A percentile compares a stretch with the other conserved stretches of the same genome.
Conservation (phyloP, 2,113 vertebrate genomes). For the Xerus inauris region DNA sequence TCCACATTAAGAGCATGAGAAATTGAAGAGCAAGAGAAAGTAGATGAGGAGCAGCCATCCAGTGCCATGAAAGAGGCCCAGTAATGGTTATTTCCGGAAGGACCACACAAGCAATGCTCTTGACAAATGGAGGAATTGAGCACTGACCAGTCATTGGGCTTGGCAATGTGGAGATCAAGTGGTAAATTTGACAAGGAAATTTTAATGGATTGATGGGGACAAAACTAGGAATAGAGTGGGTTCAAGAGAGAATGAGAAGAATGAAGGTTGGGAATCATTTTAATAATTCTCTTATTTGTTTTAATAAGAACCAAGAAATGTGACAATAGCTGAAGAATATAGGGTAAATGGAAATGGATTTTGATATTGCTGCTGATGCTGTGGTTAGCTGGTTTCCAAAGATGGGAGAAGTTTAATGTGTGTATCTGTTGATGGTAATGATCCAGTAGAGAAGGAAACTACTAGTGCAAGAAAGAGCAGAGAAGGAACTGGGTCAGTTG, state of each 20-base stretch:
- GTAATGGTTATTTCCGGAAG: not conserved
- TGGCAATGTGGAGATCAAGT: not conserved
- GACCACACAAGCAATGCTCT: not conserved
- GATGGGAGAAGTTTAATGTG: not conserved
- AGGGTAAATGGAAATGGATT: not conserved
- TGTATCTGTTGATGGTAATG: not conserved
- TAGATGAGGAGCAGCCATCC: not conserved
- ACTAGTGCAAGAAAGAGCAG: not conserved
- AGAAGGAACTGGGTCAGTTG: not conserved
- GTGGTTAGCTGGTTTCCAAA: not conserved
- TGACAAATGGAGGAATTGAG: not conserved
- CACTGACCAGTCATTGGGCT: not conserved
- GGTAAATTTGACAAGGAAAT: not conserved
- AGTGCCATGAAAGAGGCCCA: not conserved
- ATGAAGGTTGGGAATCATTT: not conserved
- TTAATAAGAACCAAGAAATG: not conserved
- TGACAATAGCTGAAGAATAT: no score
- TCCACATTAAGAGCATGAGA: not conserved
- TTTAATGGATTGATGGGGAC: not conserved
- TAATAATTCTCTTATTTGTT: not conserved
- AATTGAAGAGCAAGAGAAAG: not conserved
- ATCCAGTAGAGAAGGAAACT: not conserved
- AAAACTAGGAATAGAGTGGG: not conserved
- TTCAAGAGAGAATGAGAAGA: not conserved
- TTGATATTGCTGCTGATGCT: not conserved